Base-by-base conservation (phyloP, 2,113 vertebrate species). In the Hydropotes inermis region DNA sequence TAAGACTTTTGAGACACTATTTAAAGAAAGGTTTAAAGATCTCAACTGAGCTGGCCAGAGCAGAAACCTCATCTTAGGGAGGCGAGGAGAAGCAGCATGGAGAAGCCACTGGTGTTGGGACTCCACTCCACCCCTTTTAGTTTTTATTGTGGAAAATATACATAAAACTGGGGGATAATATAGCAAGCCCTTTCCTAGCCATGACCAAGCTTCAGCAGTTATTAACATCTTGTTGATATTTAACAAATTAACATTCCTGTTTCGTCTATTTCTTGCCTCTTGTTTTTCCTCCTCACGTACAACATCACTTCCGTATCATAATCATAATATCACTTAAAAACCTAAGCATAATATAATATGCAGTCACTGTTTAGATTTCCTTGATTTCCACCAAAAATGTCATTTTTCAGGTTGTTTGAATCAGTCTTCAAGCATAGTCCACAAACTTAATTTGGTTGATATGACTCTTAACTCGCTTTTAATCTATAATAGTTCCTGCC, bases 391-490 rank as follows among this genome's bases (percentile, higher is more conserved):
- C 54, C 55, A 47, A 95, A 97, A 89, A n/a, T 10, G 27, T 39
- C 47, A 16, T 67, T 88, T 91, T 84, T 86, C 14, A 43, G 9
- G 79, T 86, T 57, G 21, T 33, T 83, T 67, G 36, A 89, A 50
- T 60, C 57, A 36, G 10, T 39, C 91, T 95, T 47, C 67, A 94
- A 64, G 45, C 45, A 89, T 90, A 33, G 3, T 30, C 47, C 43
- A n/a, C 28, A 92, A 58, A 83, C 45, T 79, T 45, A 82, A 88
- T 96, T 96, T 83, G 39, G 79, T 60, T 87, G 76, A 27, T 90
- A 28, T 1, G 43, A 85, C 54, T 97, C 45, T 92, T 67, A 45
- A 25, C 12, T 47, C 4, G 82, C 27, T 89, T 87, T 89, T 89
- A 70, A 27, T 87, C 33, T 61, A 0, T 78, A 87, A 39, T 64